Base-by-base conservation (phyloP, 1,140 invertebrate genomes). In the Helicoverpa armigera region DNA sequence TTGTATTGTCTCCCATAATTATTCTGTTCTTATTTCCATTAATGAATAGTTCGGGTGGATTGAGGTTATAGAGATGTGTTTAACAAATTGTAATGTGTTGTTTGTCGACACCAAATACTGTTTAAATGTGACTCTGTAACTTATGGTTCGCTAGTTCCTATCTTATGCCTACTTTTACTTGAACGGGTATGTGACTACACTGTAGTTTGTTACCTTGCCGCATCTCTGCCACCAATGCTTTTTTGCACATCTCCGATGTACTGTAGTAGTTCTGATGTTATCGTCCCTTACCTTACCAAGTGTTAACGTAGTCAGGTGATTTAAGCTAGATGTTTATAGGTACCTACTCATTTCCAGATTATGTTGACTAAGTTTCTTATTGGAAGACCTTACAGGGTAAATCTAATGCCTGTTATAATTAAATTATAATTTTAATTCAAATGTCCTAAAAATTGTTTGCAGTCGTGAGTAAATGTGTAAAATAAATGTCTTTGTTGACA, bases 401-500 rank as follows among this genome's bases (percentile, higher is more conserved):
- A n/a, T 72, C 23, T 72, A 31, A 18, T 54, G 23, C 23, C 23
- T 23, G 14, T 7, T 31, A 11, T 53, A 29, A 5, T 72, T 63
- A 63, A 35, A 35, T 63, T 63, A 31, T 29, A 23, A 61, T 23
- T 61, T 43, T 7, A 43, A 9, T 69, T 50, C 7, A 72, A 53
- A 54, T 54, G 69, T 72, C 69, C 50, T 29, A 31, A 31, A 53
- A 72, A 72, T 29, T 72, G 12, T 29, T 53, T 54, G 53, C 29
- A 70, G 50, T 51, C 23, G 11, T 31, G 31, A 23, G 67, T 72
- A 72, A 53, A 72, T 72, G 69, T 72, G 69, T 72, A 31, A 31
- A 72, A 72, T 72, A 72, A 72, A 72, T 54, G 69, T 72, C 69
- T 54, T 69, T 53, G 50, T 72, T 72, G 69, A 72, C 69, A n/a